Evolutionary conservation across 2,888 invertebrate species (phyloP), one percentile per base, ranked within the genome.

Genomic region (Clepsis dumicolana): DNA sequence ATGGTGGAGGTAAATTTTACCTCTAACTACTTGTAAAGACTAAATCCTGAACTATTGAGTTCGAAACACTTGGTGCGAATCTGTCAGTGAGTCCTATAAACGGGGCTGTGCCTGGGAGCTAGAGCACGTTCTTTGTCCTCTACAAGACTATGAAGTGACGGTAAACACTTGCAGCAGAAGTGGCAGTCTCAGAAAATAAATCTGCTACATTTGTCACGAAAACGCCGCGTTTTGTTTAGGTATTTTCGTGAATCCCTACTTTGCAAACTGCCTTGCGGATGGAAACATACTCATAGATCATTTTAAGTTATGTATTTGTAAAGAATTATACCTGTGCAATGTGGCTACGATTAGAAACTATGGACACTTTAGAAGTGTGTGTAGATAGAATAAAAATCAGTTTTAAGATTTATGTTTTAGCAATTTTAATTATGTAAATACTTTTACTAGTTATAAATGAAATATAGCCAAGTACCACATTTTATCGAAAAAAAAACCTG

Each of bases 101-200:
- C 80, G 76, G 79, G 85, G 88, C 88, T 89, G 85, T 88, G 87
- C 85, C 82, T 73, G 84, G 83, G 82, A 80, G 79, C 74, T 84
- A 83, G 81, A 84, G 83, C 85, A 84, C 83, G 82, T 86, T 87
- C 84, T 85, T 90, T 91, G 91, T 90, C 90, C 91, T 91, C 81
- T 72, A 83, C 78, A 84, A 29, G n/a, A n/a, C n/a, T n/a, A n/a
- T n/a, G n/a, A n/a, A n/a, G n/a, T n/a, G n/a, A n/a, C n/a, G n/a
- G n/a, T n/a, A n/a, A n/a, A n/a, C n/a, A n/a, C 76, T 72, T 77
- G 70, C 71, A 70, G 63, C 72, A 72, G 53, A 71, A 70, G 67
- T 70, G 65, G 73, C 73, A 72, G 62, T 52, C 69, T 65, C 64
- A 72, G 69, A 64, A 44, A 65, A 66, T 63, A 57, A 70, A 57